phyloP scores from a whole-genome alignment of 2,113 vertebrate genomes.

The Butastur rufipennis region DNA sequence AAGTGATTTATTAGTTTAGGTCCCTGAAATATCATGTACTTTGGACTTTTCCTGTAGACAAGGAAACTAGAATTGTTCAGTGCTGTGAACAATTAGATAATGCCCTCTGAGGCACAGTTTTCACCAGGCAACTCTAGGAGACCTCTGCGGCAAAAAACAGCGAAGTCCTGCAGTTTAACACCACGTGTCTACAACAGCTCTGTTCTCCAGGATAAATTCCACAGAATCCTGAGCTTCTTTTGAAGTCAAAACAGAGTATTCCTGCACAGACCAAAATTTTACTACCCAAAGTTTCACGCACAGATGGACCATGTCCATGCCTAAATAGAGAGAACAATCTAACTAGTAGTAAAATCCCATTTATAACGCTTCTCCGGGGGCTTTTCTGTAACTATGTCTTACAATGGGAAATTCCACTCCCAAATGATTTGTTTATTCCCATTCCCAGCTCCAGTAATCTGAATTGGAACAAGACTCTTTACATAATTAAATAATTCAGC shows the following conservation, averaged over 20 bases:
- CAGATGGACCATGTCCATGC: background rate
- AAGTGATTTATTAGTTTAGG: background rate
- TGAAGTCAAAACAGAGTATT: background rate
- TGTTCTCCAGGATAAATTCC: background rate
- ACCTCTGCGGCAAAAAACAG: background rate
- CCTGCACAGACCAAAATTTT: background rate
- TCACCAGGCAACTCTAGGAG: background rate
- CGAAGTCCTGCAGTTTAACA: background rate
- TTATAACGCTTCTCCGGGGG: background rate
- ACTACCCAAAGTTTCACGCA: background rate
- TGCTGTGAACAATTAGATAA: background rate
- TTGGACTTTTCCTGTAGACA: background rate
- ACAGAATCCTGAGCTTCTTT: background rate
- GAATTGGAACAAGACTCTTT: background rate
- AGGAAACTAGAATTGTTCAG: background rate
- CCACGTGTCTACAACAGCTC: background rate
- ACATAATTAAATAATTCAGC: background rate
- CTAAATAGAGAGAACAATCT: background rate
- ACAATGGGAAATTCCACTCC: background rate
- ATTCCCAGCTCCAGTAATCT: background rate
- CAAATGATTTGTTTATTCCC: background rate
- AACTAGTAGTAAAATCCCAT: background rate
- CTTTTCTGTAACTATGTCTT: background rate
- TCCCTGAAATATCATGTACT: background rate
- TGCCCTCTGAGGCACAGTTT: background rate